Evolutionary conservation across 2,888 invertebrate genomes (phyloP).

Genomic region (Cyclophora albipunctata): DNA sequence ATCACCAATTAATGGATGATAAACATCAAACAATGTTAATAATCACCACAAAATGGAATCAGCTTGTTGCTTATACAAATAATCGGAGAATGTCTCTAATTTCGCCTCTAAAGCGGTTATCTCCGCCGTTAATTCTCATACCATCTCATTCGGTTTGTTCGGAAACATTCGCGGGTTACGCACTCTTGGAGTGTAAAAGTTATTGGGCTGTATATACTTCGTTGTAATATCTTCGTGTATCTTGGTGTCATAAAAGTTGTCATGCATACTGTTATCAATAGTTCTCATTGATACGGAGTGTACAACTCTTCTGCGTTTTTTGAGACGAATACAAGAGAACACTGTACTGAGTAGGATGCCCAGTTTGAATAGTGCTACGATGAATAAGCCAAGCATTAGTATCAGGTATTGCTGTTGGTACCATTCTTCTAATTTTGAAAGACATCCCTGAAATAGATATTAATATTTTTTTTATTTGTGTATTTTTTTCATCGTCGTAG

Average conservation of each 20-base stretch:
- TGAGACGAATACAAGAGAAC: constrained; percentile 80
- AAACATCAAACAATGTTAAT: no score
- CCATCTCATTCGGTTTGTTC: constrained; percentile 65
- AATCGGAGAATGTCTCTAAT: constrained; percentile 67
- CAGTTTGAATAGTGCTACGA: constrained; percentile 83
- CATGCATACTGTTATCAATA: constrained; percentile 50
- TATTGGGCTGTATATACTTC: constrained; percentile 66
- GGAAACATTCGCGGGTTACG: constrained; percentile 64
- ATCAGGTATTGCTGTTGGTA: constrained; percentile 83
- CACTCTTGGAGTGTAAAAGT: constrained; percentile 65
- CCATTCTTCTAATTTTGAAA: constrained; percentile 82
- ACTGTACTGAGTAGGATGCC: constrained; percentile 81
- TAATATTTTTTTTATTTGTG: no score
- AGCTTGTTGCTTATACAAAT: constrained; percentile 70
- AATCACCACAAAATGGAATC: constrained; percentile 78
- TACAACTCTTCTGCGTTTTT: constrained; percentile 65
- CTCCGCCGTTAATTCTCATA: constrained; percentile 75
- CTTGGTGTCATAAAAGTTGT: constrained; percentile 60
- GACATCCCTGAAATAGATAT: constrained; percentile 78
- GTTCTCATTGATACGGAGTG: constrained; percentile 54
- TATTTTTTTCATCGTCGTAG: no score
- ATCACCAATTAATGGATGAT: no score
- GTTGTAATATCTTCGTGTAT: constrained; percentile 59
- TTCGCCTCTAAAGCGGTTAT: constrained; percentile 71
- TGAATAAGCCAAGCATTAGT: constrained; percentile 79